Percentiles rank a stretch among this genome's conserved stretches.
These are phyloP conservation scores for Muntiacus muntjak DNA, from an alignment of 2,113 vertebrate genomes.

Conservation along the genomic window DNA sequence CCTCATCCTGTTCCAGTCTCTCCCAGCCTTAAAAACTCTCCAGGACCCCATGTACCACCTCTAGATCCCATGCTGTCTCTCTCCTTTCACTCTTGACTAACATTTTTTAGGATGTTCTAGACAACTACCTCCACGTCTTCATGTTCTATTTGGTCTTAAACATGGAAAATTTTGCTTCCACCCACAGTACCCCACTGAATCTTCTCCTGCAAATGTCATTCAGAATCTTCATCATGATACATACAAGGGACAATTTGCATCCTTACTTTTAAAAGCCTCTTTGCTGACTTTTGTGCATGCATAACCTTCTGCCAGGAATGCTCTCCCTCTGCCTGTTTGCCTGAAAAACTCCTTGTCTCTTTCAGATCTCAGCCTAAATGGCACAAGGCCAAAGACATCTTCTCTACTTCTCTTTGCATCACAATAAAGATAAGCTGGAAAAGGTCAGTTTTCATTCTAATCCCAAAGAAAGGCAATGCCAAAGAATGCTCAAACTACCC, in stretches of 20 bases:
- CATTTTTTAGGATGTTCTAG: background rate
- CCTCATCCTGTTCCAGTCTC: background rate
- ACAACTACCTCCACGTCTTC: background rate
- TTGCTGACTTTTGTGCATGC: background rate
- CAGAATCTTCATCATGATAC: background rate
- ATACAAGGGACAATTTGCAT: background rate
- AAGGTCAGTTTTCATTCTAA: background rate
- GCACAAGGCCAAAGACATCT: background rate
- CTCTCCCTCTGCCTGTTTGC: background rate
- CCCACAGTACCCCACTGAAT: background rate
- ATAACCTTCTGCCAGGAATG: background rate
- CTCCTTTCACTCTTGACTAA: background rate
- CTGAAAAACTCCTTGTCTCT: background rate
- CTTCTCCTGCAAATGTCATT: background rate
- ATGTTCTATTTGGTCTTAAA: background rate
- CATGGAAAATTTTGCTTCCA: background rate
- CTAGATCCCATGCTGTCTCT: background rate
- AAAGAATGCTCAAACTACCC: background rate
- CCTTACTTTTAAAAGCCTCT: background rate
- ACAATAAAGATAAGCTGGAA: background rate
- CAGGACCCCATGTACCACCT: background rate
- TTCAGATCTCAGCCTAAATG: background rate
- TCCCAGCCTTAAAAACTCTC: background rate
- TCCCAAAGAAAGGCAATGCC: background rate
- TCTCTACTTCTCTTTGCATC: background rate